Base-by-base conservation (phyloP, 2,113 vertebrate species). In the Chascanopsetta lugubris region DNA sequence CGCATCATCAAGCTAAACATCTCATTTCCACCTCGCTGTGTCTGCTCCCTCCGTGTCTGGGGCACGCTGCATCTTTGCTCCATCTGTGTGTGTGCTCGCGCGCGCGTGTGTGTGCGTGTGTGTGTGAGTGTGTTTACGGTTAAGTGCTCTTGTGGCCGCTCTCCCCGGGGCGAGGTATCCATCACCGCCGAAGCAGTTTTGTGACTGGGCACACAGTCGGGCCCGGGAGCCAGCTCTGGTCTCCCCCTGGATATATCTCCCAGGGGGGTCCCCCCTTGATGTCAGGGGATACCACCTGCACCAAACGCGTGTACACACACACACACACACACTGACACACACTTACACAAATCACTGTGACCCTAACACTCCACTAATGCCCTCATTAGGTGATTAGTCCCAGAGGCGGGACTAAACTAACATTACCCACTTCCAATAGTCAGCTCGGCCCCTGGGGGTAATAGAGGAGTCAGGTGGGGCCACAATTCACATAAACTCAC, bases 341-440 rank as follows among this genome's bases (percentile, higher is more conserved):
- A 8, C 62, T 56, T 59, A 84, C 58, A 84, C 79, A 90, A 87
- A 87, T 79, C 50, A 67, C 75, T 72, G 29, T 90, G 87, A 92
- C 85, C 89, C 74, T 81, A 79, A 84, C 75, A 85, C 87, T 83
- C 77, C 43, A 77, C 68, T 81, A 85, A 89, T 88, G 85, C 84
- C 81, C 86, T 90, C 83, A 90, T 90, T 90, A 86, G 83, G 80
- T 91, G 83, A 92, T 91, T 91, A 90, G 87, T 88, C 87, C 79
- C 85, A 85, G 51, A 79, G 63, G 84, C 54, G 7, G 83, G 64
- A 61, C 79, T 82, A 80, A 86, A 87, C 80, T 65, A 86, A 88
- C 71, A 87, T 40, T 62, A 69, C 47, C 63, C 56, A 79, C 47
- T 79, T 70, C 49, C 60, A 85, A 85, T 49, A 67, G 20, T 57